Evolutionary conservation across 2,113 vertebrate genomes (phyloP).

Genomic region (Nanger granti): DNA sequence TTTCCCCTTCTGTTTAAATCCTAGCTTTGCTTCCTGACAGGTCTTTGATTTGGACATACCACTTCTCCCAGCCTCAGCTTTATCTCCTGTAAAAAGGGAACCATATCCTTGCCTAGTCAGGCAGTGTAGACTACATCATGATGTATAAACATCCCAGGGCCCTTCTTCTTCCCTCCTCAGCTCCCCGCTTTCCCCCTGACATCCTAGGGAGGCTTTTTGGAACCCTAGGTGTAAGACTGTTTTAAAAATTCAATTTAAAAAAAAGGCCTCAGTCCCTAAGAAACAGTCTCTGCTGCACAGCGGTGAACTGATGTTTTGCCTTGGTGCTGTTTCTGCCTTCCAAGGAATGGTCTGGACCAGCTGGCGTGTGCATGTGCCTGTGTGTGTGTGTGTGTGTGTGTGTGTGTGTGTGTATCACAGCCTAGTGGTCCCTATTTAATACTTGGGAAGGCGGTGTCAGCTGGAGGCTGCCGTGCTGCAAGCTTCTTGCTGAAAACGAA

Average conservation of each 20-base stretch:
- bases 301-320: constrained; percentile 46
- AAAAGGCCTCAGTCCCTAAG: constrained; percentile 3
- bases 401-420: neutral
- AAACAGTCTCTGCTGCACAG: constrained; percentile 3
- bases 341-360: constrained; percentile 29
- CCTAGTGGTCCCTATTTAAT: constrained; percentile 48
- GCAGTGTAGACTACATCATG: neutral
- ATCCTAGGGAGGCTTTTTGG: neutral
- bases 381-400: too few species aligned
- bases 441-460: constrained; percentile 60
- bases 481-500: constrained; percentile 51
- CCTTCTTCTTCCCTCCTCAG: neutral
- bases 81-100: neutral
- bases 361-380: constrained; percentile 34
- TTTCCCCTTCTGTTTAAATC: neutral
- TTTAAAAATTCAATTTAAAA: neutral
- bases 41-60: neutral
- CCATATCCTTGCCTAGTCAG: neutral
- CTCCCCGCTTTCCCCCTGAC: neutral
- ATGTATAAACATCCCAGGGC: neutral
- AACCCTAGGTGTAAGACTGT: constrained; percentile 32
- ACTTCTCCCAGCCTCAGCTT: neutral
- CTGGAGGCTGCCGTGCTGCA: constrained; percentile 53
- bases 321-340: neutral
- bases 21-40: neutral